Conservation (phyloP, 2,113 vertebrate genomes). For the Chionomys nivalis region DNA sequence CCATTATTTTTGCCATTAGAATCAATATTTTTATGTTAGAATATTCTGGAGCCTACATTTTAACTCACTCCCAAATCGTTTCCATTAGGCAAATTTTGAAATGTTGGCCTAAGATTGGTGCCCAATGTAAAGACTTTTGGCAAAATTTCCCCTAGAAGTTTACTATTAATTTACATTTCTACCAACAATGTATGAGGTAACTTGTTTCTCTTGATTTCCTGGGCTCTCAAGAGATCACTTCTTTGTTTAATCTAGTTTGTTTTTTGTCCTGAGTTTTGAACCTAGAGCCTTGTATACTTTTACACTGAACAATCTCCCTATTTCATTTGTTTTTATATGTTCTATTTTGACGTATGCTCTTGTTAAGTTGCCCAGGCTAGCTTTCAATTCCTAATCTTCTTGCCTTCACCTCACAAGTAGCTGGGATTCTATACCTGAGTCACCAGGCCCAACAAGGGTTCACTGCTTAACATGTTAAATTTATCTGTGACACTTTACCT, state of each 20-base stretch:
- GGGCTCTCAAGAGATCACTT: not conserved
- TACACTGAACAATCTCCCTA: not conserved
- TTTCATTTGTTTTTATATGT: not conserved
- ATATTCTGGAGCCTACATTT: constrained; percentile 29
- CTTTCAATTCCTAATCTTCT: not conserved
- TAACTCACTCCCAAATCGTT: not conserved
- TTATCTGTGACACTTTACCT: not conserved
- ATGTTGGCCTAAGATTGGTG: not conserved
- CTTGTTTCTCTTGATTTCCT: not conserved
- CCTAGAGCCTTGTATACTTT: not conserved
- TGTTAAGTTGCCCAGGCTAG: not conserved
- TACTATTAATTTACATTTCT: not conserved
- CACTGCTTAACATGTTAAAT: not conserved
- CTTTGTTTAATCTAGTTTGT: not conserved
- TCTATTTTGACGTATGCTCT: not conserved
- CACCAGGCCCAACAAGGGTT: not conserved
- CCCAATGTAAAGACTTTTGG: not conserved
- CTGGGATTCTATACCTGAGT: not conserved
- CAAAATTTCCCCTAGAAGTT: not conserved
- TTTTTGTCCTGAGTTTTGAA: not conserved
- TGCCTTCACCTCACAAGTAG: not conserved
- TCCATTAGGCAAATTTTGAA: constrained; percentile 19
- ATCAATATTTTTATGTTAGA: constrained; percentile 6
- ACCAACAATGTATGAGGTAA: not conserved
- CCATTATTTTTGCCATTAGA: not conserved